phyloP scores from a whole-genome alignment of 2,888 invertebrate species.

The Atherix ibis region DNA sequence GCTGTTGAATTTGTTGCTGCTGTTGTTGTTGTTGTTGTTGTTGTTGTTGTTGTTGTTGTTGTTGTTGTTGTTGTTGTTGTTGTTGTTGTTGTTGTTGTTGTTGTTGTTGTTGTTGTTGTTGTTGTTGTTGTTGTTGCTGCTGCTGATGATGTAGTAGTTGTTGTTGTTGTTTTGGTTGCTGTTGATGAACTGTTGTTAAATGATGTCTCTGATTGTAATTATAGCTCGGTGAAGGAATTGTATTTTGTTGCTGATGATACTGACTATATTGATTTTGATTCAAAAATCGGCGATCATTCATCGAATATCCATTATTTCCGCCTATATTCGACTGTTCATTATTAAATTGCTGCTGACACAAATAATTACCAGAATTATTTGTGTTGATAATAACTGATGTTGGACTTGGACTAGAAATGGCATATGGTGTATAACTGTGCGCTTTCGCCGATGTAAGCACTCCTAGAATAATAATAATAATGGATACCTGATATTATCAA shows the following conservation, averaged over 20 bases:
- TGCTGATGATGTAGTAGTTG: background rate
- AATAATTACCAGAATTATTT: conserved; percentile 34
- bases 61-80: conserved; percentile 6
- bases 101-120: conserved; percentile 7
- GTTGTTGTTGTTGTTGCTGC: background rate
- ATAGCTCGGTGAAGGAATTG: background rate
- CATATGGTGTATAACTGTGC: conserved; percentile 30
- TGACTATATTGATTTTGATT: background rate
- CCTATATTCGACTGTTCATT: background rate
- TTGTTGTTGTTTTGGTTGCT: background rate
- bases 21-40: background rate
- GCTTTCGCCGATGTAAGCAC: conserved; percentile 10
- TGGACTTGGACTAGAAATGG: conserved; percentile 35
- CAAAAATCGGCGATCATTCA: too few relatives aligned
- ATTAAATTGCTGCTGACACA: conserved; percentile 22
- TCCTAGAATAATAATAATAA: too few relatives aligned
- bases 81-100: conserved; percentile 7
- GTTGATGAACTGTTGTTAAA: background rate
- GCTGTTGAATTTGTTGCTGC: conserved; percentile 2
- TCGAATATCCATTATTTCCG: background rate
- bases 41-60: conserved; percentile 3
- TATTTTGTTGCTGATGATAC: background rate
- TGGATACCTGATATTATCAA: too few relatives aligned
- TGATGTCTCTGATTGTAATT: too few relatives aligned
- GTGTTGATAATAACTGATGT: conserved; percentile 35